Evolutionary conservation across 1,140 invertebrate species (phyloP), one percentile per base, ranked within the genome.

Genomic region (Cataglyphis hispanica): DNA sequence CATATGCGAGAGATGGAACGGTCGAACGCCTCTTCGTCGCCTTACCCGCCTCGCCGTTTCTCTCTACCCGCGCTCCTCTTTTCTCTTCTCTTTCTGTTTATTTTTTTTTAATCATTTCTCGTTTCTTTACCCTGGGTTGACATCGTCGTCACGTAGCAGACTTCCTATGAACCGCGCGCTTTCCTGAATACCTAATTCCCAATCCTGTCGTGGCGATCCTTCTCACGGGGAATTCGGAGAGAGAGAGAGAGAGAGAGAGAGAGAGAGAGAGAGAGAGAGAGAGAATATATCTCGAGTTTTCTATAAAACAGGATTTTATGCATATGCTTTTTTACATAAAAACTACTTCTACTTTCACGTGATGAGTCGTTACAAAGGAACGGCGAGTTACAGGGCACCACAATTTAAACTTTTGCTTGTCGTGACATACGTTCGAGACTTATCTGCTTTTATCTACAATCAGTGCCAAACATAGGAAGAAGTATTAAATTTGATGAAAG

Each of bases 71-170:
- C 40, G 19, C 16, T 69, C 64, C 58, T 69, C 4, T 64, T 58
- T 61, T 63, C 22, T 43, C 43, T 25, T 70, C 80, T 70, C 64
- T 25, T 43, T 60, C n/a, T 63, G 34, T 70, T 31, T 85, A 76
- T 81, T 80, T 84, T 85, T 87, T 87, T 88, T 84, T 88, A 56
- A 80, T 89, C 67, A 89, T 90, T 91, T 93, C 89, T 93, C 83
- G 91, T 93, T 92, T 93, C 90, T 93, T 90, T 72, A 60, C 85
- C 53, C 67, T 85, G 70, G 88, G 91, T 93, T 90, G 85, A 90
- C 84, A 93, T 84, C 87, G 58, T 75, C 90, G 92, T 92, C 93
- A 94, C 93, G 93, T 93, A 92, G 85, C 80, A 91, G 89, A 92
- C 93, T 94, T 94, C 93, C 93, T 94, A 93, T 90, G 74, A 83